A percentile compares a stretch with the other conserved stretches of the same genome.
Evolutionary conservation across 2,113 vertebrate species (phyloP).

Genomic region (Mobula hypostoma): DNA sequence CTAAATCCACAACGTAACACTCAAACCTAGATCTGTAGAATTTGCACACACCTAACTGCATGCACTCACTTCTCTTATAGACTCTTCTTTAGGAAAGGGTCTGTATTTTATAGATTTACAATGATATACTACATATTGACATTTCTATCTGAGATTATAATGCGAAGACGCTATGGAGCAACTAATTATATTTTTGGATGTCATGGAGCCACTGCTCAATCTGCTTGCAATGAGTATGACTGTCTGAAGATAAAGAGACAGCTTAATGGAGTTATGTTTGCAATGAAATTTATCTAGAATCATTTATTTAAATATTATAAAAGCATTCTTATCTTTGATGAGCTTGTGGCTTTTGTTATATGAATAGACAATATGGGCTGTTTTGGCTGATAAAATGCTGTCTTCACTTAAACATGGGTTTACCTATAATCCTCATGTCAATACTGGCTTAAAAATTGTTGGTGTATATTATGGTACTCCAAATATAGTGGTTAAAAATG

Average conservation of each 20-base stretch:
- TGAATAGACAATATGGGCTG: neutral
- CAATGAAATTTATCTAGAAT: conserved; percentile 27
- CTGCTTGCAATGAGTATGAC: conserved; percentile 15
- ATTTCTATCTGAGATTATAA: neutral
- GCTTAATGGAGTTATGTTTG: conserved; percentile 18
- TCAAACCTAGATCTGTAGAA: neutral
- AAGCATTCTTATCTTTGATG: neutral
- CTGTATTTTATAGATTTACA: neutral
- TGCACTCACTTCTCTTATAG: neutral
- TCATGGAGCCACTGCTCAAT: conserved; percentile 6
- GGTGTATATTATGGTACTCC: neutral
- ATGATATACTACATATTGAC: conserved; percentile 1
- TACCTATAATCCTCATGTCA: neutral
- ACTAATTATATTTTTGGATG: conserved; percentile 12
- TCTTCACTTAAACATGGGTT: neutral
- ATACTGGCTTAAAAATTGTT: neutral
- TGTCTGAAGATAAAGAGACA: conserved; percentile 34
- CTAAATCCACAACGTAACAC: neutral
- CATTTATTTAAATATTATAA: conserved; percentile 22
- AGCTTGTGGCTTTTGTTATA: neutral
- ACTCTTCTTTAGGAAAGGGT: neutral
- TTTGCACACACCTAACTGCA: neutral
- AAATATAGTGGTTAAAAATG: neutral
- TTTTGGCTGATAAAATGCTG: neutral
- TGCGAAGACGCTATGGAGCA: neutral